Base-by-base conservation (phyloP, 2,797 vertebrate species). In the Erethizon dorsatum region DNA sequence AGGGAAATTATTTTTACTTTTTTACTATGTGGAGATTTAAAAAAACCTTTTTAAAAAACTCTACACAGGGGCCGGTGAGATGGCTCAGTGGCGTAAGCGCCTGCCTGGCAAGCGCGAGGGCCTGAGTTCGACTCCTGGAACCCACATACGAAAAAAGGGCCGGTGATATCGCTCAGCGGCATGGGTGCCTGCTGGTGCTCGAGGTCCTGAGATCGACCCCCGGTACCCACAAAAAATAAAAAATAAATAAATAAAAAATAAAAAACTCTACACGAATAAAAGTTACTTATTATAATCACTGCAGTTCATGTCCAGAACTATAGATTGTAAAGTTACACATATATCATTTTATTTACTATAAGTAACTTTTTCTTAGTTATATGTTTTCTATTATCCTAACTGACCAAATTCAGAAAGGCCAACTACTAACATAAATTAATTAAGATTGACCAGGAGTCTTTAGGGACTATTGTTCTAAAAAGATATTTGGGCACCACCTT, bases 401-500 rank as follows among this genome's bases (percentile, higher is more conserved):
- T 83, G 86, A 47, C 61, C 33, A 87, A 94, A 95, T 91, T 97
- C 69, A 80, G 69, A 97, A 96, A 87, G 65, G 24, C 13, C 26
- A 89, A 80, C 73, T 47, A 78, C 37, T 47, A 79, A 59, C 2
- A 80, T n/a, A 96, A 71, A 78, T 92, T 87, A 92, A 6, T 84
- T 26, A 91, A 56, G 18, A 92, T 26, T 45, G 41, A 41, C 5
- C 6, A 3, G 12, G 14, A 9, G 0, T 13, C 24, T 20, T 63
- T 14, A 50, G 28, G 57, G 26, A 91, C 65, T 59, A n/a, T 28
- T 84, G 50, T 24, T 90, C 92, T 63, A 96, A 93, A 94, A 84
- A 95, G 93, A 94, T 91, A 97, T 97, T 98, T 91, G 90, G 92
- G 96, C 96, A 77, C 97, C 97, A 97, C 97, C 97, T 97, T 97